Percentiles rank a stretch among this genome's conserved stretches.
phyloP scores from a whole-genome alignment of 1,140 invertebrate genomes.

The Holotrichia oblita region DNA sequence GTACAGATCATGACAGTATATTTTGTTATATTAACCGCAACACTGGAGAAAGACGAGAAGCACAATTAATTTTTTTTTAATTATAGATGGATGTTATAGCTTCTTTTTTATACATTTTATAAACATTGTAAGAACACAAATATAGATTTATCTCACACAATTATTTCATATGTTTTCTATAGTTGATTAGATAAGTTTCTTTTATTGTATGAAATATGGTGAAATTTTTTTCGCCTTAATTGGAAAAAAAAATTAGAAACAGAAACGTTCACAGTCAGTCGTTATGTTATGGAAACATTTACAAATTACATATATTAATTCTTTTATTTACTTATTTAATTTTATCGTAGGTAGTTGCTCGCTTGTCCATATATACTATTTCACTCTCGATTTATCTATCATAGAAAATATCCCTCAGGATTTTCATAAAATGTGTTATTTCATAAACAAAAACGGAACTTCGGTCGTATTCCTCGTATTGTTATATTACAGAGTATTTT shows the following conservation, averaged over 20 bases:
- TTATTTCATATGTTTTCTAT: too few relatives aligned
- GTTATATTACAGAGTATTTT: constrained; percentile 8
- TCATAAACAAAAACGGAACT: constrained; percentile 16
- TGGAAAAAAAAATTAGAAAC: background rate
- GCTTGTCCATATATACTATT: background rate
- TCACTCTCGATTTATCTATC: too few relatives aligned
- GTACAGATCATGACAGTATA: background rate
- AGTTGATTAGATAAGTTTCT: constrained; percentile 5
- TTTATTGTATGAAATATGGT: background rate
- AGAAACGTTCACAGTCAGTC: constrained; percentile 3
- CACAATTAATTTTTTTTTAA: background rate
- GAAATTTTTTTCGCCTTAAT: background rate
- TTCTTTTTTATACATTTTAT: background rate
- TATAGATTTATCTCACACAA: background rate
- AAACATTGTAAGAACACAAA: constrained; percentile 10
- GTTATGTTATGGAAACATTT: constrained; percentile 25
- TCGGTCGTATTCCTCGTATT: background rate
- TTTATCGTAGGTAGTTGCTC: background rate
- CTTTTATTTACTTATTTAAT: constrained; percentile 1
- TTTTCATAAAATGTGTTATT: constrained; percentile 8
- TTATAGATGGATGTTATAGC: background rate
- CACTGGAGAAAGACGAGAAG: background rate
- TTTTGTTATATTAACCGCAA: background rate
- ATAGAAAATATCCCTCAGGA: background rate
- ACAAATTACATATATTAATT: constrained; percentile 5